These are phyloP conservation scores for Balaenoptera acutorostrata DNA, from an alignment of 2,113 vertebrate genomes.

Conservation along the genomic window DNA sequence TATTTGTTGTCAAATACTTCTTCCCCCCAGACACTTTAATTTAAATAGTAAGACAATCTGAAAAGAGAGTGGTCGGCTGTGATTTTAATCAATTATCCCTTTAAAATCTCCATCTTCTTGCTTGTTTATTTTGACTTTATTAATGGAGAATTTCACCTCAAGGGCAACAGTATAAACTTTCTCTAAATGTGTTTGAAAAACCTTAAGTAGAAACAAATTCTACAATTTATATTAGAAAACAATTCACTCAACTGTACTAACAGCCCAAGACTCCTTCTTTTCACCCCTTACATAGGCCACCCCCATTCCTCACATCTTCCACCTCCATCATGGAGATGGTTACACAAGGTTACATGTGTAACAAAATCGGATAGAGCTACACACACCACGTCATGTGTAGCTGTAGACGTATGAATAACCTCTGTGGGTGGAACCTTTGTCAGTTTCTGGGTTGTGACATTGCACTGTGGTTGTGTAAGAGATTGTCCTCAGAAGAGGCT, in stretches of 20 bases:
- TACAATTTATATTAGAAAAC: not conserved
- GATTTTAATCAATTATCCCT: slow-evolving; percentile 41
- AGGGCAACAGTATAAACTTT: not conserved
- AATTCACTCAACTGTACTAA: not conserved
- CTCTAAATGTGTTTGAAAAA: not conserved
- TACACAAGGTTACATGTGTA: not conserved
- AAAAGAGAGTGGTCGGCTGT: not conserved
- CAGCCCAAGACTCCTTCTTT: not conserved
- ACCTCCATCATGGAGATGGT: not conserved
- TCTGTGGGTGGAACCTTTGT: not conserved
- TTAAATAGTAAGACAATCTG: slow-evolving; percentile 43
- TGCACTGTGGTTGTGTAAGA: not conserved
- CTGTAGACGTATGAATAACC: not conserved
- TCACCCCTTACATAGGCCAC: not conserved
- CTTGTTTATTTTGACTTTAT: slow-evolving; percentile 9
- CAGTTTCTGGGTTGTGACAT: not conserved
- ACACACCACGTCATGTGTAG: not conserved
- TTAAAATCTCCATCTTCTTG: slow-evolving; percentile 31
- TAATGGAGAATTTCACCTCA: slow-evolving; percentile 8
- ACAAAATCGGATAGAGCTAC: not conserved
- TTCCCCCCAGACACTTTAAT: slow-evolving; percentile 16
- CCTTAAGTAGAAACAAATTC: not conserved
- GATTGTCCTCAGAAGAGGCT: not conserved
- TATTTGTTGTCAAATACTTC: slow-evolving; percentile 58
- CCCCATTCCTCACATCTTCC: not conserved